A percentile compares a stretch with the other conserved stretches of the same genome.
These are phyloP conservation scores for Galendromus occidentalis DNA, from an alignment of 1,140 invertebrate genomes.

Conservation along the genomic window DNA sequence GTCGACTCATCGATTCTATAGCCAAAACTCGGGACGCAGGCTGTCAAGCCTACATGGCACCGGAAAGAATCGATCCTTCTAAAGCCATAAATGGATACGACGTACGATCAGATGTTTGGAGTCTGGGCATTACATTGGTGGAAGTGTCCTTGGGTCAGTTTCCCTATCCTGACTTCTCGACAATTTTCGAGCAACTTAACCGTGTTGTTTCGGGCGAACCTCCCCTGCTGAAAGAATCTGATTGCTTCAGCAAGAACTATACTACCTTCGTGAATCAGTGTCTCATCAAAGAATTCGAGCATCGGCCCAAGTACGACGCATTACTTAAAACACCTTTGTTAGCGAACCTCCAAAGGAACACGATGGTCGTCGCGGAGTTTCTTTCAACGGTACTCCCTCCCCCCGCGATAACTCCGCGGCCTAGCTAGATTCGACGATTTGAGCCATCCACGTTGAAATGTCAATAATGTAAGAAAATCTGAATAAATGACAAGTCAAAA, in stretches of 20 bases:
- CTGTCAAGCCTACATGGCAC: slow-evolving; percentile 87
- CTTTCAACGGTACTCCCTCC: neutral
- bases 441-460: too few relatives aligned
- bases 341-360: neutral
- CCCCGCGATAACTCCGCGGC: neutral
- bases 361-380: neutral
- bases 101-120: slow-evolving; percentile 88
- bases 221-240: slow-evolving; percentile 47
- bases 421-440: too few relatives aligned
- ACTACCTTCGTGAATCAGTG: slow-evolving; percentile 4
- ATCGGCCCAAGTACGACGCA: slow-evolving; percentile 2
- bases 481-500: too few relatives aligned
- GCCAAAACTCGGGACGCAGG: slow-evolving; percentile 91
- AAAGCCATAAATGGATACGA: slow-evolving; percentile 40
- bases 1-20: slow-evolving; percentile 88
- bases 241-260: slow-evolving; percentile 20
- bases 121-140: slow-evolving; percentile 48
- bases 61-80: slow-evolving; percentile 1
- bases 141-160: slow-evolving; percentile 81
- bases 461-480: too few relatives aligned
- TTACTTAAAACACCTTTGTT: neutral
- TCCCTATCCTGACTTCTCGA: slow-evolving; percentile 85
- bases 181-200: slow-evolving; percentile 83
- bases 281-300: neutral
- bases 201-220: slow-evolving; percentile 87